A percentile compares a stretch with the other conserved stretches of the same genome.
Evolutionary conservation across 2,888 invertebrate species (phyloP).

Genomic region (Cephus sareptanus): DNA sequence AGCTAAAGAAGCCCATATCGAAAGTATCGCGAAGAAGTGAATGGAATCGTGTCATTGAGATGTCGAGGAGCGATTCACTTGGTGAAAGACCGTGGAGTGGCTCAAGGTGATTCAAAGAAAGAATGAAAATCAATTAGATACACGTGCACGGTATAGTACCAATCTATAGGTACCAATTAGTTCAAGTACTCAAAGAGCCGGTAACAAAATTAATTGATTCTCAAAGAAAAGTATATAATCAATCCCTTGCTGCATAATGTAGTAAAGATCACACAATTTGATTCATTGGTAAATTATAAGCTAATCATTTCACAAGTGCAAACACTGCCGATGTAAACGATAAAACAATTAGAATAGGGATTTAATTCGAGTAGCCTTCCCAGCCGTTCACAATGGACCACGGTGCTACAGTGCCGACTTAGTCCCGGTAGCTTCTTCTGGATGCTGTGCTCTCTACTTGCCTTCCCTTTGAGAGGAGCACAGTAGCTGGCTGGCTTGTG

Average conservation of each 20-base stretch:
- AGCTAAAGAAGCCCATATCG: not conserved
- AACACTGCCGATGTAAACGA: not conserved
- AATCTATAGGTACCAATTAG: not conserved
- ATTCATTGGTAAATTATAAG: not conserved
- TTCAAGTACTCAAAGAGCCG: not conserved
- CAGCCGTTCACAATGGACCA: conserved; percentile 1
- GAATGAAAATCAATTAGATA: not conserved
- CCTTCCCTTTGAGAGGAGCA: not conserved
- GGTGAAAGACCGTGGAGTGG: not conserved
- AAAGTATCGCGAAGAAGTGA: not conserved
- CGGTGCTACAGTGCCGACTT: not conserved
- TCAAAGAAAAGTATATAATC: not conserved
- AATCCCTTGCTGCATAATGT: not conserved
- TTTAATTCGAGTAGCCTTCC: not conserved
- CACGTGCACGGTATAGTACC: not conserved
- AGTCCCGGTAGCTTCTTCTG: not conserved
- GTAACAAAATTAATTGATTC: not conserved
- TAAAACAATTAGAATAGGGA: not conserved
- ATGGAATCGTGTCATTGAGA: not conserved
- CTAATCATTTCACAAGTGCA: too few species aligned
- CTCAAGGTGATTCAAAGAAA: not conserved
- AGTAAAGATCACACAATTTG: not conserved
- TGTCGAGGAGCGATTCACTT: not conserved
- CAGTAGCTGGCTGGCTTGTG: not conserved
- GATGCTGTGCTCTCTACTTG: not conserved